phyloP scores from a whole-genome alignment of 2,113 vertebrate genomes.

The Macrotis lagotis region DNA sequence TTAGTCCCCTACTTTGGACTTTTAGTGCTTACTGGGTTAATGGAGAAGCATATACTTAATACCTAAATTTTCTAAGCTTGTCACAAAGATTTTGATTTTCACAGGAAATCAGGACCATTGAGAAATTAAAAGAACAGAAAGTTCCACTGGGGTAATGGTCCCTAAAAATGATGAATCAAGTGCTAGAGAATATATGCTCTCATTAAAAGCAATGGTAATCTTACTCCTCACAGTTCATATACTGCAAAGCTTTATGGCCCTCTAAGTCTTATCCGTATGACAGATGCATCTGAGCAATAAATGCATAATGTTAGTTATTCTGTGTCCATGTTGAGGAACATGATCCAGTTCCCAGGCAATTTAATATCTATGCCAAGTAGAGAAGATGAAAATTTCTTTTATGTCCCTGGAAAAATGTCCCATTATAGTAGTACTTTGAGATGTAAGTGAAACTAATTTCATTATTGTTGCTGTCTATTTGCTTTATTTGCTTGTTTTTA shows the following conservation, averaged over 20 bases:
- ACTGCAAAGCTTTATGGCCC: too few relatives aligned
- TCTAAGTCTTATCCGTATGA: not conserved
- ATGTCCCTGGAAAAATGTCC: not conserved
- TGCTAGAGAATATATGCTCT: not conserved
- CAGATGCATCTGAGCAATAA: not conserved
- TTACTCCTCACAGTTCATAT: not conserved
- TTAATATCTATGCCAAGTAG: not conserved
- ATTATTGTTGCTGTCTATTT: not conserved
- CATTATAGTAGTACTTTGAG: not conserved
- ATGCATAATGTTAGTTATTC: not conserved
- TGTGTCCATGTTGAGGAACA: not conserved
- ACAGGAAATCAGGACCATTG: conserved; percentile 13
- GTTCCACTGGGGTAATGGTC: not conserved
- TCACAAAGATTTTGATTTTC: conserved; percentile 42
- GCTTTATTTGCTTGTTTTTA: not conserved
- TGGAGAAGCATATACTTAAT: conserved; percentile 40
- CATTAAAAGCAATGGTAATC: not conserved
- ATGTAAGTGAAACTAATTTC: not conserved
- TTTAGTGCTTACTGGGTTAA: not conserved
- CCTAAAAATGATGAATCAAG: not conserved
- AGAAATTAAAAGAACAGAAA: conserved; percentile 27
- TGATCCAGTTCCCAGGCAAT: not conserved
- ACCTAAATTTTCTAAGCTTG: conserved; percentile 59
- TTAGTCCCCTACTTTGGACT: not conserved
- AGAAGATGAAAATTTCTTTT: not conserved